Evolutionary conservation across 2,797 vertebrate species (phyloP).

Genomic region (Vipera ursinii): DNA sequence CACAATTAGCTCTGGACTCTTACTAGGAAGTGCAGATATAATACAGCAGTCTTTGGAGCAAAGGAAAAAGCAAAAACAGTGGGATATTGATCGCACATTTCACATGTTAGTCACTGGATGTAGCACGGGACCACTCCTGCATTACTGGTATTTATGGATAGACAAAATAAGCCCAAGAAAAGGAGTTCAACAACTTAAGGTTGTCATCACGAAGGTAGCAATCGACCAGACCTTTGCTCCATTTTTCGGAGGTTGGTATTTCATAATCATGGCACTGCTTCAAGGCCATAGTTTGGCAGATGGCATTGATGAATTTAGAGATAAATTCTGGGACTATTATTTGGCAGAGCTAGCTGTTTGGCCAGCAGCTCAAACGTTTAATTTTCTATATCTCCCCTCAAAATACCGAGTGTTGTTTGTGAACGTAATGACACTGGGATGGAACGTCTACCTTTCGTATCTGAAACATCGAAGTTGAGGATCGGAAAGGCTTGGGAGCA

Average conservation of each 20-base stretch:
- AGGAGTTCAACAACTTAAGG: neutral
- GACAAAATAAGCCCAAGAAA: neutral
- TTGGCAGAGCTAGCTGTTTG: neutral
- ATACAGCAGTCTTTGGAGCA: neutral
- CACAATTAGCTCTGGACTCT: slow-evolving; percentile 6
- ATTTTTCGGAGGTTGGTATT: neutral
- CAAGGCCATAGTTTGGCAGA: neutral
- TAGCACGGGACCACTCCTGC: neutral
- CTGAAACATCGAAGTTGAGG: neutral
- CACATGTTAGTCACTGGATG: neutral
- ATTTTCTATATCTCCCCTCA: neutral
- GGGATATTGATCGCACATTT: neutral
- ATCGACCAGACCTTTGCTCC: neutral
- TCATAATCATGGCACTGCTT: neutral
- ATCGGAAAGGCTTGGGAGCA: neutral
- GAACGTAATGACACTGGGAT: neutral
- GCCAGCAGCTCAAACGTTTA: neutral
- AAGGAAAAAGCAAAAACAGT: neutral
- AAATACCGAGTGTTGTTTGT: neutral
- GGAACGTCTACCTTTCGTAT: neutral
- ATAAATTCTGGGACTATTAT: neutral
- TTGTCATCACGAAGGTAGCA: neutral
- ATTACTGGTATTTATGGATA: neutral
- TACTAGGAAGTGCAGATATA: slow-evolving; percentile 7
- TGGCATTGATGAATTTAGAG: neutral